A percentile compares a stretch with the other conserved stretches of the same genome.
These are phyloP conservation scores for Amphipyra berbera DNA, from an alignment of 2,888 invertebrate genomes.

Conservation along the genomic window DNA sequence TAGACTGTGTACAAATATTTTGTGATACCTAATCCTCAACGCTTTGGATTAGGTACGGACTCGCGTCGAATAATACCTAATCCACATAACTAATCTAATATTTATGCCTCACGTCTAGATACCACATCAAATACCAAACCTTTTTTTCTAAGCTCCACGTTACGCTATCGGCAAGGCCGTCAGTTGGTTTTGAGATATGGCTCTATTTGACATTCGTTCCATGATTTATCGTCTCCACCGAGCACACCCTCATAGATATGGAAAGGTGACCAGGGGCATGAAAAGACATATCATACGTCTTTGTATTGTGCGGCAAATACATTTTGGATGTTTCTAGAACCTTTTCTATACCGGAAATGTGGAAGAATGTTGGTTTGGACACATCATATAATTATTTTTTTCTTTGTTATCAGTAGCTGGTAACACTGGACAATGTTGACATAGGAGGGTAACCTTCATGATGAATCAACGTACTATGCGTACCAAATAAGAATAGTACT, in stretches of 20 bases:
- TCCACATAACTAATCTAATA: no score
- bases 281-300: constrained; percentile 10
- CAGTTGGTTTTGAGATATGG: constrained; percentile 52
- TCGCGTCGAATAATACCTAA: no score
- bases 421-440: no score
- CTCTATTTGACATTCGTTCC: constrained; percentile 49
- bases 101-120: no score
- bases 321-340: neutral
- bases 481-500: no score
- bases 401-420: no score
- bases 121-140: constrained; percentile 5
- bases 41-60: no score
- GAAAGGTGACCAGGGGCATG: constrained; percentile 35
- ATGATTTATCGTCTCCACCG: constrained; percentile 47
- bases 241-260: constrained; percentile 32
- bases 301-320: constrained; percentile 1
- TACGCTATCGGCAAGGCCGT: constrained; percentile 25
- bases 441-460: no score
- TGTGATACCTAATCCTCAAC: no score
- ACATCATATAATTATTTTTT: no score
- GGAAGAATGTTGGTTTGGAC: neutral
- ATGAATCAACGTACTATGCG: no score
- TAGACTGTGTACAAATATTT: no score
- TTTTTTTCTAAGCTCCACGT: neutral
- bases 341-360: neutral